These are phyloP conservation scores for Heliconius cydno DNA, from an alignment of 2,888 invertebrate species.

Conservation along the genomic window DNA sequence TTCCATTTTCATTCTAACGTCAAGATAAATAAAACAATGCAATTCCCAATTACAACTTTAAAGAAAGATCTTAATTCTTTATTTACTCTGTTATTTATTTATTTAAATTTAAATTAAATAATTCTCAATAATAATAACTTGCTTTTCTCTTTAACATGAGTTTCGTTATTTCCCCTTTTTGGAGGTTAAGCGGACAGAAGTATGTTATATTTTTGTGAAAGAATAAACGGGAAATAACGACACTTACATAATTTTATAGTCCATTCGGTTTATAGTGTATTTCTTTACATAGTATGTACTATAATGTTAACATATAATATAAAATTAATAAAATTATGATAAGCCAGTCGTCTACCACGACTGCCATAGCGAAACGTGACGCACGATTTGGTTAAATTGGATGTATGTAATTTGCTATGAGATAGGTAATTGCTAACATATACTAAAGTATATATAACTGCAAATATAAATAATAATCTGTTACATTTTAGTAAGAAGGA, in stretches of 20 bases:
- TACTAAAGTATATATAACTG: background rate
- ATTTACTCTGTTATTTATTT: too few relatives aligned
- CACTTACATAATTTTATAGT: background rate
- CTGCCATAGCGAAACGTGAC: slow-evolving; percentile 28
- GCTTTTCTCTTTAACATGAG: too few relatives aligned
- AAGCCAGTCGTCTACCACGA: slow-evolving; percentile 11
- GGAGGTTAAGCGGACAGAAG: background rate
- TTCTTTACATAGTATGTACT: too few relatives aligned
- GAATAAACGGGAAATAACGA: background rate
- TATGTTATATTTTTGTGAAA: too few relatives aligned
- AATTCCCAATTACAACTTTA: too few relatives aligned
- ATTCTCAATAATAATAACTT: too few relatives aligned
- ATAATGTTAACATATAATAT: background rate
- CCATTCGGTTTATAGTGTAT: too few relatives aligned
- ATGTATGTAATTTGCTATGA: slow-evolving; percentile 23
- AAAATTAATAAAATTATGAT: slow-evolving; percentile 19
- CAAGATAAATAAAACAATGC: too few relatives aligned
- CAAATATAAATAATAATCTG: background rate
- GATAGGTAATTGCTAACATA: slow-evolving; percentile 13
- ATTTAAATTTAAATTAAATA: too few relatives aligned
- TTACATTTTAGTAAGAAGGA: background rate
- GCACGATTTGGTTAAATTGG: slow-evolving; percentile 33
- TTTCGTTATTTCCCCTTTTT: too few relatives aligned
- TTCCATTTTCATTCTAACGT: too few relatives aligned
- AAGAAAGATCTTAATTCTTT: too few relatives aligned